phyloP scores from a whole-genome alignment of 2,888 invertebrate genomes.

The Aricia artaxerxes region DNA sequence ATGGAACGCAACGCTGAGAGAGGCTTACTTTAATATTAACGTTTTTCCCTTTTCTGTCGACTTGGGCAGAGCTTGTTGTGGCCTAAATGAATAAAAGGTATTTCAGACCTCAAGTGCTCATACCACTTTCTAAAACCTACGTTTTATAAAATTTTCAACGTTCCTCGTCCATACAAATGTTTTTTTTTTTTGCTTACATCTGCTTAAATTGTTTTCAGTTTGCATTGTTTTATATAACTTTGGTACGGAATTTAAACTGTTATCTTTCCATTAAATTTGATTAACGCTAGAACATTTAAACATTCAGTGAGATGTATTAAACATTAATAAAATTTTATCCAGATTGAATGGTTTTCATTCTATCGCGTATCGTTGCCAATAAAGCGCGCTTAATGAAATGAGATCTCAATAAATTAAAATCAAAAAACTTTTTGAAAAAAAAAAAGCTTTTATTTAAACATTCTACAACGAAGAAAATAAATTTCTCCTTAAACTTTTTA shows the following conservation, averaged over 20 bases:
- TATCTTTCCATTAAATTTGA: not conserved
- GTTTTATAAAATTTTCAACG: not conserved
- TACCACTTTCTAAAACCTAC: not conserved
- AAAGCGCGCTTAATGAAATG: too few relatives aligned
- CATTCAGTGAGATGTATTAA: not conserved
- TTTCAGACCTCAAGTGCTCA: conserved; percentile 1
- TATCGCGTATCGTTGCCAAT: too few relatives aligned
- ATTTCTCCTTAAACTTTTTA: too few relatives aligned
- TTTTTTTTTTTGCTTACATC: not conserved
- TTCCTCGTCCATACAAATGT: not conserved
- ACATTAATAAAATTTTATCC: too few relatives aligned
- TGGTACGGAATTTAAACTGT: not conserved
- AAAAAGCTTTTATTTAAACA: too few relatives aligned
- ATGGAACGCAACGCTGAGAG: conserved; percentile 1
- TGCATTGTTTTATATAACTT: not conserved
- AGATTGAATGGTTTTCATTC: too few relatives aligned
- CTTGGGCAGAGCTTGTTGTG: not conserved
- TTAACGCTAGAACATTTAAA: not conserved
- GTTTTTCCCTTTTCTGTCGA: conserved; percentile 23
- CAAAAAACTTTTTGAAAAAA: too few relatives aligned
- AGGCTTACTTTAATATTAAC: conserved; percentile 21
- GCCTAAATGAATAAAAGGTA: conserved; percentile 17
- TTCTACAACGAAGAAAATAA: too few relatives aligned
- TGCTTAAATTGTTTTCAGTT: not conserved
- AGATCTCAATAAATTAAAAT: too few relatives aligned